Percentiles rank a stretch among this genome's conserved stretches.
Conservation (phyloP, 1,140 invertebrate genomes). For the Zaprionus tsacasi region DNA sequence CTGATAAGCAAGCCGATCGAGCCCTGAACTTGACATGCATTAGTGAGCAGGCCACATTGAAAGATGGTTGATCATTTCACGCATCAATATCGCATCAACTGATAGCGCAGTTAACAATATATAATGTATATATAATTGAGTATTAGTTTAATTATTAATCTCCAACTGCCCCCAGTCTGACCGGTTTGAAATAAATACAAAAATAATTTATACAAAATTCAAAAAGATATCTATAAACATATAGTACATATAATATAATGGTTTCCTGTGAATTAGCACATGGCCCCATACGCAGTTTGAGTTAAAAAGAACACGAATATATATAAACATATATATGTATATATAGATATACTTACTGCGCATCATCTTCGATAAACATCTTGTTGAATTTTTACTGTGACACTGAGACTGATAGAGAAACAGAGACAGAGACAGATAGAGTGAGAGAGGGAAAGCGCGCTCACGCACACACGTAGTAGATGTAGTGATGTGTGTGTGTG, state of each 20-base stretch:
- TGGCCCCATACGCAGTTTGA: slow-evolving; percentile 5
- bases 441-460: slow-evolving; percentile 3
- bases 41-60: background rate
- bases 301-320: slow-evolving; percentile 11
- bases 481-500: background rate
- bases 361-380: slow-evolving; percentile 84
- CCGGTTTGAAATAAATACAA: too few species aligned
- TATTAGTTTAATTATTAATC: background rate
- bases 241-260: background rate
- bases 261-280: slow-evolving; percentile 10
- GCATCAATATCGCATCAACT: slow-evolving; percentile 28
- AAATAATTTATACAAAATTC: background rate
- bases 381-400: slow-evolving; percentile 47
- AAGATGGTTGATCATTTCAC: slow-evolving; percentile 20
- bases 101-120: slow-evolving; percentile 3
- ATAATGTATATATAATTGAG: background rate
- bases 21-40: slow-evolving; percentile 44
- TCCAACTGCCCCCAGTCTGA: background rate
- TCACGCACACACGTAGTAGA: slow-evolving; percentile 12
- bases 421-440: slow-evolving; percentile 6
- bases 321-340: slow-evolving; percentile 8
- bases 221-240: background rate
- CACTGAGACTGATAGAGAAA: slow-evolving; percentile 7
- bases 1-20: slow-evolving; percentile 34
- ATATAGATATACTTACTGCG: slow-evolving; percentile 75